Evolutionary conservation across 2,113 vertebrate genomes (phyloP).

Genomic region (Daboia siamensis): DNA sequence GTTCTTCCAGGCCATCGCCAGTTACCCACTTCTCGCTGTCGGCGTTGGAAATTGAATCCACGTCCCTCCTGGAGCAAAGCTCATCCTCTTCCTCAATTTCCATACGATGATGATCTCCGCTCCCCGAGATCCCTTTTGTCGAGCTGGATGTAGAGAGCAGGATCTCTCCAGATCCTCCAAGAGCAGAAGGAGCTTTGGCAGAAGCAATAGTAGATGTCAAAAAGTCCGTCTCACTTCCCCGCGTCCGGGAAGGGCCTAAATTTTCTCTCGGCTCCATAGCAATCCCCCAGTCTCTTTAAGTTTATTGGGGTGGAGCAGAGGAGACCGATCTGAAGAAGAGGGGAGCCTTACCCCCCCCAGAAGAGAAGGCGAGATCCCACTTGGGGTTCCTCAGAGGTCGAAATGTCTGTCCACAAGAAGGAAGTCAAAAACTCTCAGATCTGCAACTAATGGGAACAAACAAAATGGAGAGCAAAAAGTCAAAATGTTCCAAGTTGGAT

Average conservation of each 20-base stretch:
- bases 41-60: constrained; percentile 87
- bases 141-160: constrained; percentile 59
- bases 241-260: constrained; percentile 81
- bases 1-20: constrained; percentile 89
- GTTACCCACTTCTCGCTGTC: constrained; percentile 88
- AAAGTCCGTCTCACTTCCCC: constrained; percentile 83
- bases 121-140: constrained; percentile 71
- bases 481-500: fast-evolving
- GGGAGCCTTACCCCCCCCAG: constrained; percentile 18
- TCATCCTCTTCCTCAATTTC: constrained; percentile 85
- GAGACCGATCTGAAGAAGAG: constrained; percentile 18
- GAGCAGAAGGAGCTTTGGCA: constrained; percentile 44
- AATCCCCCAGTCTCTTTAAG: constrained; percentile 62
- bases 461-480: constrained; percentile 49
- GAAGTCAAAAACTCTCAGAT: constrained; percentile 65
- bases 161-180: constrained; percentile 58
- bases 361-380: constrained; percentile 42
- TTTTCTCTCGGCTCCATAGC: constrained; percentile 94
- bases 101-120: constrained; percentile 68
- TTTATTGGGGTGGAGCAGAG: constrained; percentile 42
- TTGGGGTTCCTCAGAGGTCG: constrained; percentile 49
- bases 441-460: constrained; percentile 64
- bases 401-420: constrained; percentile 49
- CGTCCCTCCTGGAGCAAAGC: constrained; percentile 77
- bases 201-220: constrained; percentile 62